Percentiles rank a stretch among this genome's conserved stretches.
Evolutionary conservation across 2,797 vertebrate species (phyloP).

Genomic region (Pogoniulus pusillus): DNA sequence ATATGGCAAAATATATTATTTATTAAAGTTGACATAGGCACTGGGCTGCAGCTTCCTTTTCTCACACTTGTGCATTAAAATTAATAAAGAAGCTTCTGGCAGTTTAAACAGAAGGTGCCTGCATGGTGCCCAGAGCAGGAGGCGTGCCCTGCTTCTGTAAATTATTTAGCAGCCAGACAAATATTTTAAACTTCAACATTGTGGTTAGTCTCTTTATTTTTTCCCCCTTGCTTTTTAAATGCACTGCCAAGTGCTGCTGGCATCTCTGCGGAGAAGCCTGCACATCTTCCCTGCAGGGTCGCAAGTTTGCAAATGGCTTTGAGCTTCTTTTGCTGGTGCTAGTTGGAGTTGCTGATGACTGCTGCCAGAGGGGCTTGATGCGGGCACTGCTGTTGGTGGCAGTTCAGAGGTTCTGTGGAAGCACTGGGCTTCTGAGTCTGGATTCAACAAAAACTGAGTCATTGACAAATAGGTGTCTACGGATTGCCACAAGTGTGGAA

Average conservation of each 20-base stretch:
- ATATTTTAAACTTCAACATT: conserved; percentile 44
- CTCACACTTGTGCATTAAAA: conserved; percentile 55
- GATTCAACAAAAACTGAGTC: not conserved
- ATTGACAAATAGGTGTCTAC: not conserved
- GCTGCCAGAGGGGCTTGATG: not conserved
- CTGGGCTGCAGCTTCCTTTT: conserved; percentile 28
- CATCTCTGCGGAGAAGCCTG: not conserved
- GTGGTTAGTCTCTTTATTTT: not conserved
- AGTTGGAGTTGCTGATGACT: not conserved
- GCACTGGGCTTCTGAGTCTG: not conserved
- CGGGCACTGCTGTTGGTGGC: not conserved
- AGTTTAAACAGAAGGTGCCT: conserved; percentile 51
- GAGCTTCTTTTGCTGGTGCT: conserved; percentile 1
- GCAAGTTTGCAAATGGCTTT: not conserved
- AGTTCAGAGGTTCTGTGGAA: not conserved
- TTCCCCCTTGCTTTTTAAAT: conserved; percentile 9
- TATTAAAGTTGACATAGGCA: conserved; percentile 62
- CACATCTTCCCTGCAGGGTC: not conserved
- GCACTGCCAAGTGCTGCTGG: not conserved
- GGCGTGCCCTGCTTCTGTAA: conserved; percentile 32
- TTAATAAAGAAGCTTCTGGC: conserved; percentile 63
- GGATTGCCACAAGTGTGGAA: not conserved
- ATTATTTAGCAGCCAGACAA: conserved; percentile 53
- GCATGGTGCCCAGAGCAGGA: not conserved
- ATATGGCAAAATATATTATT: conserved; percentile 69